Evolutionary conservation across 23 tunicate genomes (phyloP).

Genomic region (Pegea sp.): DNA sequence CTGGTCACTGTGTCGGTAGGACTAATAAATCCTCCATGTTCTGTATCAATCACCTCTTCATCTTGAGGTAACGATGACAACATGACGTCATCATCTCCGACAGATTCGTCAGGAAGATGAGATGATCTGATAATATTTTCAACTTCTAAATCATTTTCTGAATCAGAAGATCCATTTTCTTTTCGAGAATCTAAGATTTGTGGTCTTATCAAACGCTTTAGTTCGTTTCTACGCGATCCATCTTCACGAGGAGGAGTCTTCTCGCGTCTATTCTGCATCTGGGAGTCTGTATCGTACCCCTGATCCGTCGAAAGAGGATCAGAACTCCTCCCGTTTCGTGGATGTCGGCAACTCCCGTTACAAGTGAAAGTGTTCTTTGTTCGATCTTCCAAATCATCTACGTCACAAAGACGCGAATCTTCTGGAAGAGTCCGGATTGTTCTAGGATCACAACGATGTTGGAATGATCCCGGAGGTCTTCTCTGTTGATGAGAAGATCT

Average conservation of each 20-base stretch:
- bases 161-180: not conserved
- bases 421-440: constrained; percentile 1
- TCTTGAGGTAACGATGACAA: constrained; percentile 2
- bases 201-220: not conserved
- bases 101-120: not conserved
- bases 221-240: not conserved
- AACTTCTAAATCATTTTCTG: not conserved
- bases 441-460: too few relatives aligned
- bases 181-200: not conserved
- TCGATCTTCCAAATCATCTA: too few relatives aligned
- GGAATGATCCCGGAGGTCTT: too few relatives aligned
- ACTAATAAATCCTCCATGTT: constrained; percentile 27
- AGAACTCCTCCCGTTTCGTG: constrained; percentile 26
- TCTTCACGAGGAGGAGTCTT: not conserved
- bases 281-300: constrained; percentile 85
- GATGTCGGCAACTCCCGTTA: not conserved
- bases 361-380: too few relatives aligned
- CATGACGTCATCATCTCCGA: not conserved
- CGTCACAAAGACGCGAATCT: too few relatives aligned
- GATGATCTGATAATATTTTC: not conserved
- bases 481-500: too few relatives aligned
- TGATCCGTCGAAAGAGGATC: constrained; percentile 91
- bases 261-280: not conserved
- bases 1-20: constrained; percentile 52
- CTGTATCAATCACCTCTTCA: constrained; percentile 25